A percentile compares a stretch with the other conserved stretches of the same genome.
Evolutionary conservation across 2,113 vertebrate genomes (phyloP).

Genomic region (Lampris incognitus): DNA sequence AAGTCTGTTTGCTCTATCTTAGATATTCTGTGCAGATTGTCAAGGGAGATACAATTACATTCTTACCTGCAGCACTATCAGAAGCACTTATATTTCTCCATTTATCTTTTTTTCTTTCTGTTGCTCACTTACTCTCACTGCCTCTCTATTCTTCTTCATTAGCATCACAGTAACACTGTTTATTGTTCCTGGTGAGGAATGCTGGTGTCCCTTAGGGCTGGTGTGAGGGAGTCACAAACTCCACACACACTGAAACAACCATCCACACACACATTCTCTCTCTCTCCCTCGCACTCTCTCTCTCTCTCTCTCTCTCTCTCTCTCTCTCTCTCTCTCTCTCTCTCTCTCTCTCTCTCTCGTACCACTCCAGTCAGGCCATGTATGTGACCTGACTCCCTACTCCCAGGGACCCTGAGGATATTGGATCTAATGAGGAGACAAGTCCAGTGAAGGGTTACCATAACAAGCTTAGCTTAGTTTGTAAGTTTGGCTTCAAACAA

Average conservation of each 20-base stretch:
- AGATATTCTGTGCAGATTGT: slow-evolving; percentile 72
- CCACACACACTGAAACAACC: slow-evolving; percentile 20
- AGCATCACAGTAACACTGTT: slow-evolving; percentile 72
- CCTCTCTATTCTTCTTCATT: slow-evolving; percentile 79
- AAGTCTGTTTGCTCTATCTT: slow-evolving; percentile 65
- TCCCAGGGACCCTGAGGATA: slow-evolving; percentile 43
- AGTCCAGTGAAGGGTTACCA: slow-evolving; percentile 52
- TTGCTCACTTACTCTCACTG: slow-evolving; percentile 35
- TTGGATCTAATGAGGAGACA: slow-evolving; percentile 70
- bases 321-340: too few species aligned
- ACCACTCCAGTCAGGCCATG: slow-evolving; percentile 28
- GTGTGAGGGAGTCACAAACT: slow-evolving; percentile 60
- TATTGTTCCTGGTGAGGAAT: slow-evolving; percentile 76
- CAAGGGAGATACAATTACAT: slow-evolving; percentile 76
- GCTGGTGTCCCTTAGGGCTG: slow-evolving; percentile 55
- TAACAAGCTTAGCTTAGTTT: slow-evolving; percentile 66
- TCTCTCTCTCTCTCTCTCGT: too few species aligned
- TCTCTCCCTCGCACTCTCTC: too few species aligned
- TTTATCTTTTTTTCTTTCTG: slow-evolving; percentile 68
- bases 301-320: too few species aligned
- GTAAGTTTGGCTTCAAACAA: slow-evolving; percentile 23
- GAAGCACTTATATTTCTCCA: slow-evolving; percentile 60
- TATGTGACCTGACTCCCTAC: slow-evolving; percentile 52
- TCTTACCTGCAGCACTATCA: slow-evolving; percentile 66
- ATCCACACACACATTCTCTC: slow-evolving; percentile 10